Base-by-base conservation (phyloP, 2,888 invertebrate genomes). In the Drosophila quinaria region DNA sequence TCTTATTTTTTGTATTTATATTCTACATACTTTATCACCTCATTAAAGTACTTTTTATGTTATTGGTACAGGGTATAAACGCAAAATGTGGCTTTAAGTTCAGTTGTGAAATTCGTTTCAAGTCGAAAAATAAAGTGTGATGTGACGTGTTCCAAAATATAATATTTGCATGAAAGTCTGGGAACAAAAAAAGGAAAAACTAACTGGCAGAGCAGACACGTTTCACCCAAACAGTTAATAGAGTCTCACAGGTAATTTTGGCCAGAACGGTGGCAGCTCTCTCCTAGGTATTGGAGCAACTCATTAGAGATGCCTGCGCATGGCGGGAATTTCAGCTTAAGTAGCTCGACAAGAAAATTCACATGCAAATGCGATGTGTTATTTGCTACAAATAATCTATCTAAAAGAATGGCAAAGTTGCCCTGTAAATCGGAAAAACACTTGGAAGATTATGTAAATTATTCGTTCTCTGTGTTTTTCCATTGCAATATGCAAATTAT, bases 371-470 rank as follows among this genome's bases (percentile, higher is more conserved):
- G 61, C 46, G 29, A 61, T 46, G 31, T 29, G 33, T 8, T 42
- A 13, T 13, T 17, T 39, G 29, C 44, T 37, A 33, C 25, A 35
- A 25, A 39, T 39, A 35, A 39, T 25, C 37, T n/a, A 17, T 54
- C 1, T 37, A 5, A 31, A 54, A 22, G 35, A 15, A 35, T 17
- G 31, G 17, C 39, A 11, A 35, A 59, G 19, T 47, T 46, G 29
- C 31, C 13, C 51, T 55, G 35, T 25, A 50, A 64, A 61, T 50
- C 41, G 13, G 13, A 19, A 8, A 41, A 31, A 19, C 39, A 44
- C 41, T 60, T 47, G 51, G 17, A 52, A 58, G 47, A 69, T 71
- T 76, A 76, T 76, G 68, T 35, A 76, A 76, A 75, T 75, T 55
- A 19, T 46, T 50, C 51, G 19, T 62, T 37, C 2, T 35, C 8